Evolutionary conservation across 2,797 vertebrate species (phyloP).

Genomic region (Bryconaethiops microstoma): DNA sequence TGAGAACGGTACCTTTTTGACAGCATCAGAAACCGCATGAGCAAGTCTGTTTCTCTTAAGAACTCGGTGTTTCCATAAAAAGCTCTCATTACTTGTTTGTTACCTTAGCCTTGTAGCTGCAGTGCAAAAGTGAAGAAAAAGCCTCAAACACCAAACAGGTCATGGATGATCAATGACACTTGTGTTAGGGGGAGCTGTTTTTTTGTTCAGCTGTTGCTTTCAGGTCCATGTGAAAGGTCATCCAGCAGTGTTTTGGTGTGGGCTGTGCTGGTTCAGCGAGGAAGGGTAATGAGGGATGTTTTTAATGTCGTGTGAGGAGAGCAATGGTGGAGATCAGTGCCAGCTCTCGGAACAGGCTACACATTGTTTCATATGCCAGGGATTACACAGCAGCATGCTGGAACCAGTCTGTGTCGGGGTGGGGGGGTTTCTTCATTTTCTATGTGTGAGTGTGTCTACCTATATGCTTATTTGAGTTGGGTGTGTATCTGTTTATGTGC

Average conservation of each 20-base stretch:
- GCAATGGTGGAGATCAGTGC: neutral
- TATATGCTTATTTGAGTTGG: neutral
- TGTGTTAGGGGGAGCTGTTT: neutral
- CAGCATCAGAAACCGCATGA: no score
- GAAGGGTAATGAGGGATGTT: slow-evolving; percentile 9
- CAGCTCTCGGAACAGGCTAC: slow-evolving; percentile 26
- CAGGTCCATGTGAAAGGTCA: neutral
- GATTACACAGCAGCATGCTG: slow-evolving; percentile 47
- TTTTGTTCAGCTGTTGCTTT: neutral
- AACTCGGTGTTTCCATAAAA: no score
- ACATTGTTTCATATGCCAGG: slow-evolving; percentile 27
- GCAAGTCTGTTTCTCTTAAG: no score
- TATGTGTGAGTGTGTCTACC: neutral
- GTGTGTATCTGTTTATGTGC: slow-evolving; percentile 29
- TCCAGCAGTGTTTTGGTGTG: neutral
- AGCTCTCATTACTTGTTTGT: no score
- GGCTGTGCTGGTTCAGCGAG: neutral
- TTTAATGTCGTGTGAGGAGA: slow-evolving; percentile 20
- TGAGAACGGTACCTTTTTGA: no score
- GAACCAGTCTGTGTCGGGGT: slow-evolving; percentile 16
- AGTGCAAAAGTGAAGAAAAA: no score
- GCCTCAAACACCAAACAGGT: no score
- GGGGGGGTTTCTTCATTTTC: no score
- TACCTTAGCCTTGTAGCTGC: no score
- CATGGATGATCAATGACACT: neutral